Base-by-base conservation (phyloP, 2,797 vertebrate genomes). In the Rhynchonycteris naso region DNA sequence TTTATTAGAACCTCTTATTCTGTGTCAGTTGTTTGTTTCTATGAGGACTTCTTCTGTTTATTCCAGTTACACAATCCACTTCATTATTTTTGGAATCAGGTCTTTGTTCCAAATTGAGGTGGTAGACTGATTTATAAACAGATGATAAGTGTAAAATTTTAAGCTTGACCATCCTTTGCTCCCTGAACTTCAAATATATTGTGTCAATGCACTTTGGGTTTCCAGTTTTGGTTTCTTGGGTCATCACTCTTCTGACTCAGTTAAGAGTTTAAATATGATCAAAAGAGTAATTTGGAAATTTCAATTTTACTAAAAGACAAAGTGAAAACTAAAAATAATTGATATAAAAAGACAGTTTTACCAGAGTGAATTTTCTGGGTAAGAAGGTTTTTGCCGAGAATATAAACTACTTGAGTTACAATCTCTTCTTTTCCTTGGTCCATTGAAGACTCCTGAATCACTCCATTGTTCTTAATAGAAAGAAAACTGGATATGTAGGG, bases 61-160 rank as follows among this genome's bases (percentile, higher is more conserved):
- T 43, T 93, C 10, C 9, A 80, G 26, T 87, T 90, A 54, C 66
- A 16, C 58, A 80, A 87, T 38, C 72, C 5, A 47, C 28, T 93
- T 85, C 22, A 65, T 86, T 94, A 87, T 88, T 91, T 95, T 95
- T 90, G 52, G 47, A 63, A 79, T 61, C 50, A 81, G 87, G 30
- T 63, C 3, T 92, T 85, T 84, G 11, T 78, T 96, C 30, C 88
- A 90, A 94, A 71, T 11, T 87, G 84, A 61, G 54, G 24, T 84
- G 21, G 75, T 47, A 85, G 83, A 82, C 47, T 94, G 90, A 69
- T 91, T 90, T 93, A 59, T 96, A 79, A 79, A 72, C 68, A 79
- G 71, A 76, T 84, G 28, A 65, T 7, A 58, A 4, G 92, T 93
- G 65, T 79, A 65, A 93, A 82, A 96, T 76, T 66, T 16, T 5